Evolutionary conservation across 2,113 vertebrate species (phyloP).

Genomic region (Copsychus sechellarum): DNA sequence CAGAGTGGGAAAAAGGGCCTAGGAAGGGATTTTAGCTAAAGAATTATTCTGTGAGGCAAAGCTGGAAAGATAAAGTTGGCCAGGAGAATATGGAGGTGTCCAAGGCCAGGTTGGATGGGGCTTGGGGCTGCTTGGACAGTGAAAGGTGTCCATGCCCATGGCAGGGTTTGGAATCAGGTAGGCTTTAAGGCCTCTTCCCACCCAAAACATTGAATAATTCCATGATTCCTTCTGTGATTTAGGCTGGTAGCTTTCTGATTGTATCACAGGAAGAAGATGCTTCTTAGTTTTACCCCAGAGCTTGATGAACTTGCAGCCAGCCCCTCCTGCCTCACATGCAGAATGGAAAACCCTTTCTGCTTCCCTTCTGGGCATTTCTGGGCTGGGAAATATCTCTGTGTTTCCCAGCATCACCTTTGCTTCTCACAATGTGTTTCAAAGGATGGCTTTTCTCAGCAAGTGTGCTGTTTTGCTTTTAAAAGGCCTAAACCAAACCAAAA

Average conservation of each 20-base stretch:
- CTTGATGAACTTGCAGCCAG: neutral
- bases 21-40: neutral
- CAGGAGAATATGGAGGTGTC: neutral
- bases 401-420: neutral
- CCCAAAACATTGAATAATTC: neutral
- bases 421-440: neutral
- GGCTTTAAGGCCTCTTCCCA: neutral
- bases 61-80: fast-evolving
- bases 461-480: neutral
- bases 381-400: neutral
- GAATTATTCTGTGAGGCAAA: neutral
- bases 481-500: neutral
- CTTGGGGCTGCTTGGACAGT: neutral
- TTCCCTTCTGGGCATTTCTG: neutral
- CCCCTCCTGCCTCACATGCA: fast-evolving
- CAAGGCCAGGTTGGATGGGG: neutral
- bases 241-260: neutral
- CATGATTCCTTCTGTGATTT: neutral
- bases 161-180: neutral
- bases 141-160: neutral
- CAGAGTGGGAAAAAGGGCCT: fast-evolving
- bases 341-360: neutral
- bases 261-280: neutral
- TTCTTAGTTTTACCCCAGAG: neutral
- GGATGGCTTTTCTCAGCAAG: neutral